Conservation (phyloP, 2,797 vertebrate species). For the Simalia tracyae region DNA sequence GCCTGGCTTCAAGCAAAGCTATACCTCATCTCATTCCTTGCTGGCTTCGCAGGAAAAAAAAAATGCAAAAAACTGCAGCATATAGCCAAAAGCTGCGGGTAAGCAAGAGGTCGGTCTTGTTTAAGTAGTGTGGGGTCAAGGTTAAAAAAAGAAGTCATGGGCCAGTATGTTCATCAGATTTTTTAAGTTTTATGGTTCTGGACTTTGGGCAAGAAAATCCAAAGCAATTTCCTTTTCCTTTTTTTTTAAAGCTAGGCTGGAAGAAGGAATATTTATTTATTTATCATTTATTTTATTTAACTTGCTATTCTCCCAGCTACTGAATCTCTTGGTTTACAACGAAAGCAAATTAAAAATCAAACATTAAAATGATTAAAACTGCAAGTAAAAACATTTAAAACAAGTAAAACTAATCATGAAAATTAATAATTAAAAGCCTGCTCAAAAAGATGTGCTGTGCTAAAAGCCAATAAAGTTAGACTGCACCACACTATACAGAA, state of each 20-base stretch:
- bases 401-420: background rate
- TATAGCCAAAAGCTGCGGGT: background rate
- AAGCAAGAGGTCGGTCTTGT: background rate
- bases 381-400: background rate
- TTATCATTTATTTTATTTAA: background rate
- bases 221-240: background rate
- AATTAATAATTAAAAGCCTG: background rate
- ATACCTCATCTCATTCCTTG: background rate
- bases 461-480: too few relatives aligned
- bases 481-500: too few relatives aligned
- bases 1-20: background rate
- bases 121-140: background rate
- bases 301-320: background rate
- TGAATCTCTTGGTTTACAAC: background rate
- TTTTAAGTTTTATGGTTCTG: background rate
- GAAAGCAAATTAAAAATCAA: background rate
- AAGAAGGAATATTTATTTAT: background rate
- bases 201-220: background rate
- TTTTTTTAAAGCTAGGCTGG: background rate
- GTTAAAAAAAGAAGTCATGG: background rate
- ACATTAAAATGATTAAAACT: background rate
- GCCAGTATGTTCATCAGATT: background rate
- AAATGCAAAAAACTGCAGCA: background rate
- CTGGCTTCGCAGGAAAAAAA: background rate
- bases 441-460: too few relatives aligned